Evolutionary conservation across 1,140 invertebrate species (phyloP), one percentile per base, ranked within the genome.

Genomic region (Brachionus calyciflorus): DNA sequence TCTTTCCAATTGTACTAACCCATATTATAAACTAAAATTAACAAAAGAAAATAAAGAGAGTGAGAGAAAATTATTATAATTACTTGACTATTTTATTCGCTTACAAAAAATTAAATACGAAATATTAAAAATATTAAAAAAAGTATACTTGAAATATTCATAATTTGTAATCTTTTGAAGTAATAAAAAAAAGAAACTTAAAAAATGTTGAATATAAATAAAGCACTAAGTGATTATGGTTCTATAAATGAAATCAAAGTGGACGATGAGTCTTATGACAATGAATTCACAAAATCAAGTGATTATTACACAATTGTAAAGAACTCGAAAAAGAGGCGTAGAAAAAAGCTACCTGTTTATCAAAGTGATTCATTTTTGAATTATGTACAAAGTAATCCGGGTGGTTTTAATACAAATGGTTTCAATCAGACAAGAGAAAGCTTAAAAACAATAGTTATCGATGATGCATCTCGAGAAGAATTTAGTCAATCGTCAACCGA

Each of bases 401-500:
- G 60, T 41, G 26, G 28, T 6, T 17, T 63, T n/a, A 63, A 41
- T 17, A n/a, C 14, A 7, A 65, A 44, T 7, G 55, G 30, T 9
- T 65, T 65, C 24, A 65, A 65, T 37, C 40, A 14, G 14, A 14
- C 9, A 46, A 4, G 40, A 3, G 60, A 65, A 44, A 65, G 60
- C 24, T 24, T 65, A 17, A 65, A 65, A 44, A 44, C 37, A 3
- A 65, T 65, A 9, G 19, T 65, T 3, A 44, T 65, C 17, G 40
- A 65, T 24, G 60, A 65, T 26, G 28, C 40, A 14, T 65, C 9
- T 1, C 60, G 60, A 6, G 60, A 65, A 1, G 40, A 65, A 9
- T 65, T 65, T 41, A 65, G 60, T 41, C 60, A 65, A 65, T 44
- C 37, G 12, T 46, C 60, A 7, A 65, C 60, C 5, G 60, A 65